Base-by-base conservation (phyloP, 2,888 invertebrate genomes). In the Micoletzkya japonica region DNA sequence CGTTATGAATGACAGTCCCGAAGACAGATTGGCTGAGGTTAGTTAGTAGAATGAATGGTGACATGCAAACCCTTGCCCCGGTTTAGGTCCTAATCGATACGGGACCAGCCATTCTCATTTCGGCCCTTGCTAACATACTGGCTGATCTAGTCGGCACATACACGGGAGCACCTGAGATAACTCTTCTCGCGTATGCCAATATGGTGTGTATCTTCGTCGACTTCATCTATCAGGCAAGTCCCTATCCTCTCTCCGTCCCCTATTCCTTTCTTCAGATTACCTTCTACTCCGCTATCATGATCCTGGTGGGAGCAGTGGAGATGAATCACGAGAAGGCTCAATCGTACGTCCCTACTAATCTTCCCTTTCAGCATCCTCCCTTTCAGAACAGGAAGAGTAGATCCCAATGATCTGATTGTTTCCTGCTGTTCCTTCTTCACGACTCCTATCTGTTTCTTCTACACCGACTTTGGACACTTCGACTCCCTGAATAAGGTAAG, bases 81-180 rank as follows among this genome's bases (percentile, higher is more conserved):
- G 6, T 71, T 52, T n/a, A 75, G 74, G 81, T 83, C 2, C 72
- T 83, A 20, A 74, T 77, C 7, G 83, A 83, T 54, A 79, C 79
- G 2, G 83, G 82, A n/a, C 83, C 83, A 6, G 81, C 83, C 1
- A 83, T 83, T 52, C 72, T 82, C 39, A 83, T 83, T 52, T 83
- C 82, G 7, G 82, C 82, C 17, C 72, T 81, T 37, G 82, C 83
- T 1, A 83, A 83, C 68, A 81, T 83, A 30, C 72, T 81, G 34
- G 83, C 83, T n/a, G 83, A 83, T 66, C 76, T 76, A 14, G 80
- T 81, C 7, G 83, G 83, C 17, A 78, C 82, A 7, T 81, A 80
- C 70, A 83, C 82, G 4, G 78, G 79, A 6, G 80, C 79, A 24
- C 82, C 82, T 4, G 83, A 83, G 67, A 77, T 83, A 56, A 81